Conservation (phyloP, 2,113 vertebrate genomes). For the Cairina moschata region DNA sequence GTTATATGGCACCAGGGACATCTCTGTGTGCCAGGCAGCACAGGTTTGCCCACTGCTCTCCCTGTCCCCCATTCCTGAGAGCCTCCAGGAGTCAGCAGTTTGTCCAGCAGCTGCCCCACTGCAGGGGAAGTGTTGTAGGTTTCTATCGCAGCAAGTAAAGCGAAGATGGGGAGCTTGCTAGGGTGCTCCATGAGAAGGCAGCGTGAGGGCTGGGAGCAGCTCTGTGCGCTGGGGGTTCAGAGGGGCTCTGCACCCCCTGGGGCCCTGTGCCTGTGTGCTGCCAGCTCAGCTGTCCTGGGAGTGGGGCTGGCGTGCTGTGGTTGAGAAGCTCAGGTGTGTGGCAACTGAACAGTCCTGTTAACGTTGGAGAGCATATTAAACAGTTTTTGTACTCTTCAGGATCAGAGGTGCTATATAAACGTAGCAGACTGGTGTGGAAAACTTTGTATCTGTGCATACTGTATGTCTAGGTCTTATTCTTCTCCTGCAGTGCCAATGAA, state of each 20-base stretch:
- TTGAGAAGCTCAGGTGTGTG: not conserved
- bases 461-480: not conserved
- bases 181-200: not conserved
- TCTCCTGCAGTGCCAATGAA: not conserved
- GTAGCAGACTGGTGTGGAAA: not conserved
- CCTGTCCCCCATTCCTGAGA: not conserved
- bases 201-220: rapidly evolving
- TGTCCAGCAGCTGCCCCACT: too few species aligned
- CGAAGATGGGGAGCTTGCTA: not conserved
- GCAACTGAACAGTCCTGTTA: not conserved
- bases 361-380: not conserved
- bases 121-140: not conserved
- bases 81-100: not conserved
- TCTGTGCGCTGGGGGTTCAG: too few species aligned
- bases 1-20: not conserved
- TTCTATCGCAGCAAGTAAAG: not conserved
- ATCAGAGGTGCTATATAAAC: not conserved
- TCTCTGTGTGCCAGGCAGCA: rapidly evolving
- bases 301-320: rapidly evolving
- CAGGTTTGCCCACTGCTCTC: rapidly evolving
- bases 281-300: not conserved
- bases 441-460: not conserved
- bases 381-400: not conserved
- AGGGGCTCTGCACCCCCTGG: rapidly evolving
- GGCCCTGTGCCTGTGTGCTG: rapidly evolving